A percentile compares a stretch with the other conserved stretches of the same genome.
These are phyloP conservation scores for Pedionomus torquatus DNA, from an alignment of 2,113 vertebrate species.

Conservation along the genomic window DNA sequence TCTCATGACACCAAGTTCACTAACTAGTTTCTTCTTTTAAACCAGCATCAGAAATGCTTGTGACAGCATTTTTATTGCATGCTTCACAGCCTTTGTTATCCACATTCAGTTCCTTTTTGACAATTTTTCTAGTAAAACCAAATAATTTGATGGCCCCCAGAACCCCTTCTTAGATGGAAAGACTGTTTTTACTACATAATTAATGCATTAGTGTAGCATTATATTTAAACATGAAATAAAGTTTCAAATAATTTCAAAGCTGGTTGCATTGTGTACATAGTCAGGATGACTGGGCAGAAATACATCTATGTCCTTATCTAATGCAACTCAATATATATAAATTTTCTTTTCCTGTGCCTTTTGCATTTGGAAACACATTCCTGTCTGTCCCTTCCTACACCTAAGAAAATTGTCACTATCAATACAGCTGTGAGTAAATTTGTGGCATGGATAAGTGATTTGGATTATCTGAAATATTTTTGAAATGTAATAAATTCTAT, in stretches of 20 bases:
- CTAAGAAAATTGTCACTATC: not conserved
- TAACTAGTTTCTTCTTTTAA: not conserved
- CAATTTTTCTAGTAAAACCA: not conserved
- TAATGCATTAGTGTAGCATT: fast-evolving
- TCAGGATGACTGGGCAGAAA: not conserved
- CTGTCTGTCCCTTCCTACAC: not conserved
- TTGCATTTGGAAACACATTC: not conserved
- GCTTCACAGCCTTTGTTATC: not conserved
- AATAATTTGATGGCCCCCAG: not conserved
- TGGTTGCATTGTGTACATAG: not conserved
- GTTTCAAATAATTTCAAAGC: not conserved
- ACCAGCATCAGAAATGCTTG: not conserved
- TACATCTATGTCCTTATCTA: not conserved
- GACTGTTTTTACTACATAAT: not conserved
- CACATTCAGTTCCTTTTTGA: not conserved
- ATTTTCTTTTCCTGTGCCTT: not conserved
- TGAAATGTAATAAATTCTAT: not conserved
- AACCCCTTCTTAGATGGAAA: not conserved
- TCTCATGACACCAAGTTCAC: not conserved
- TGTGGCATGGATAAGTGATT: not conserved
- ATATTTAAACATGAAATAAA: not conserved
- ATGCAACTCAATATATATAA: not conserved
- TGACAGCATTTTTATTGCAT: not conserved
- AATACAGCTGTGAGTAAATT: not conserved
- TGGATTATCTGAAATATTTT: not conserved